Evolutionary conservation across 2,797 vertebrate genomes (phyloP).

Genomic region (Periparus ater): DNA sequence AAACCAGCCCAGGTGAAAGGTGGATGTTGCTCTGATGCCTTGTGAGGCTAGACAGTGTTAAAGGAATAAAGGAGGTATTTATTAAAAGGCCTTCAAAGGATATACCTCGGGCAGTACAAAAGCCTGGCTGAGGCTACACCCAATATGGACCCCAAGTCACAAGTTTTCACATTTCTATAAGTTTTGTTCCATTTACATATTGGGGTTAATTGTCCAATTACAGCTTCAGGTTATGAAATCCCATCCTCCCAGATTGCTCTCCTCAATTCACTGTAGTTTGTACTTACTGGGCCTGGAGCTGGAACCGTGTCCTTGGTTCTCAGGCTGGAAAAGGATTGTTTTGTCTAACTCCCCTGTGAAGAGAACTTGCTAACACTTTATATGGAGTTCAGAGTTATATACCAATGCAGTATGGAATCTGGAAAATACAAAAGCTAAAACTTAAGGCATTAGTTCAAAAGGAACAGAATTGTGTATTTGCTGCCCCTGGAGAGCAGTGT

Average conservation of each 20-base stretch:
- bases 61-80: not conserved
- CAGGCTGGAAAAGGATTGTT: not conserved
- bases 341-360: not conserved
- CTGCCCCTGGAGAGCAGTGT: not conserved
- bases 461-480: not conserved
- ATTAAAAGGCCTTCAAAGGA: not conserved
- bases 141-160: accelerated
- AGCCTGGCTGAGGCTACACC: accelerated
- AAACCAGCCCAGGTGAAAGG: not conserved
- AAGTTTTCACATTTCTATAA: not conserved
- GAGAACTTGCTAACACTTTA: not conserved
- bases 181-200: not conserved
- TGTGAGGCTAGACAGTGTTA: not conserved
- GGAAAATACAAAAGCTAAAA: not conserved
- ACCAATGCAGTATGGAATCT: not conserved
- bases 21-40: not conserved
- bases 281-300: not conserved
- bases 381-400: not conserved
- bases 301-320: not conserved
- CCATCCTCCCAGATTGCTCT: too few species aligned
- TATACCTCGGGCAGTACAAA: not conserved
- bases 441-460: not conserved
- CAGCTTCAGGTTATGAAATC: not conserved
- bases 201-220: not conserved
- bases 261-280: not conserved